Percentiles rank a stretch among this genome's conserved stretches.
Conservation (phyloP, 92 coral and sea anemone genomes). For the Parazoanthus darwini region DNA sequence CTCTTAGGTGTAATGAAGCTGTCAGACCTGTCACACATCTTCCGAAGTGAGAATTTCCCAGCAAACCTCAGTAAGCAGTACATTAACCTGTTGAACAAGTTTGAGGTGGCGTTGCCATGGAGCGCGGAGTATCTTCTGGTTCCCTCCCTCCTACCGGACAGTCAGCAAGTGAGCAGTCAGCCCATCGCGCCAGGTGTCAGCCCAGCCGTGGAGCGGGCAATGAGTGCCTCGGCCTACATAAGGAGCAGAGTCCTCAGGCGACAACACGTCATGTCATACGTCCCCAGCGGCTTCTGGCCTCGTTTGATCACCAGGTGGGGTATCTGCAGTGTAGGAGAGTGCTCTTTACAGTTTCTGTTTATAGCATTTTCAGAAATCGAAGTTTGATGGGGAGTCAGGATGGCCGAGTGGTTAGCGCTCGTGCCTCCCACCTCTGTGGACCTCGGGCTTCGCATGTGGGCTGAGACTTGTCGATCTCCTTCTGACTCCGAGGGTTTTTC, state of each 20-base stretch:
- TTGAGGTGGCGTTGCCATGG: constrained; percentile 96
- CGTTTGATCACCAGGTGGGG: constrained; percentile 91
- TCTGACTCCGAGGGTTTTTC: too few relatives aligned
- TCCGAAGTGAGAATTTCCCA: constrained; percentile 97
- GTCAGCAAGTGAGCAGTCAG: constrained; percentile 81
- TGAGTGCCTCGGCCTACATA: constrained; percentile 89
- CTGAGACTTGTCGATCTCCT: too few relatives aligned
- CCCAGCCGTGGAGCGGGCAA: constrained; percentile 78
- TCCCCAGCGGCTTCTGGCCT: constrained; percentile 99
- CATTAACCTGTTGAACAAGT: constrained; percentile 92
- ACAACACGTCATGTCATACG: constrained; percentile 97
- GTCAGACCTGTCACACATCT: constrained; percentile 94
- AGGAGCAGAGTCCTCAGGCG: constrained; percentile 86
- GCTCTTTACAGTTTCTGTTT: too few relatives aligned
- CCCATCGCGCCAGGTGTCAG: constrained; percentile 89
- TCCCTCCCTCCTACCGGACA: constrained; percentile 97
- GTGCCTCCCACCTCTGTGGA: too few relatives aligned
- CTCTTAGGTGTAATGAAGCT: constrained; percentile 89
- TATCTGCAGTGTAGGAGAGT: not conserved
- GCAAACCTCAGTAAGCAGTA: constrained; percentile 91
- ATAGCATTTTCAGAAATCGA: too few relatives aligned
- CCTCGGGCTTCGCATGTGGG: too few relatives aligned
- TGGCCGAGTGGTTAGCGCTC: too few relatives aligned
- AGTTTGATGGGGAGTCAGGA: too few relatives aligned
- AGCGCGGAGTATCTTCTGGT: constrained; percentile 91